Percentiles rank a stretch among this genome's conserved stretches.
Evolutionary conservation across 1,140 invertebrate genomes (phyloP).

Genomic region (Elymnias hypermnestra): DNA sequence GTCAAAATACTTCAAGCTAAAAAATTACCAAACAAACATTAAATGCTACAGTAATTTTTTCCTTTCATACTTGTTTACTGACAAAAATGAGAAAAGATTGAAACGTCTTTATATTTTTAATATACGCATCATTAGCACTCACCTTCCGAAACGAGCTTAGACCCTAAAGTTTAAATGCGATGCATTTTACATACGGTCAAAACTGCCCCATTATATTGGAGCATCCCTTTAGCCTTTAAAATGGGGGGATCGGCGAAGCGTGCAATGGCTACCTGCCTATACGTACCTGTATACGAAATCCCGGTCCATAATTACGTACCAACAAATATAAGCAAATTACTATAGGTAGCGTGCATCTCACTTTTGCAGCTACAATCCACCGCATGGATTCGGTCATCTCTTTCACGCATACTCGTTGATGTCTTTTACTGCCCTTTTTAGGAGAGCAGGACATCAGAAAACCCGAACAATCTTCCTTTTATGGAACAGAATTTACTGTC

Average conservation of each 20-base stretch:
- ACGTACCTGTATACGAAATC: constrained; percentile 62
- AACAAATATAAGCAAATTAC: constrained; percentile 51
- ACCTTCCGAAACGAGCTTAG: constrained; percentile 47
- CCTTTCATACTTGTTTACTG: background rate
- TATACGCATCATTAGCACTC: constrained; percentile 46
- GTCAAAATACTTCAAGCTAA: too few species aligned
- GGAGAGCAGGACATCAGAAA: constrained; percentile 25
- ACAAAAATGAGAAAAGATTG: background rate
- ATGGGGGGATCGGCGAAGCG: constrained; percentile 64
- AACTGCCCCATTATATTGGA: constrained; percentile 43
- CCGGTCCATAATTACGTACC: constrained; percentile 51
- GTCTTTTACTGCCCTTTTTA: constrained; percentile 54
- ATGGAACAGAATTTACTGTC: constrained; percentile 16
- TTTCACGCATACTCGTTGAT: constrained; percentile 57
- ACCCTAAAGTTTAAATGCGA: constrained; percentile 41
- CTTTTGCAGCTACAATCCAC: constrained; percentile 31
- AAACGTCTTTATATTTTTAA: constrained; percentile 8
- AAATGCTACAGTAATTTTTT: too few species aligned
- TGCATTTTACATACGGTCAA: constrained; percentile 36
- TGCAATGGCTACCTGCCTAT: constrained; percentile 59
- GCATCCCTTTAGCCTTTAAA: constrained; percentile 57
- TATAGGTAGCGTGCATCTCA: constrained; percentile 38
- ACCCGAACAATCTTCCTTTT: constrained; percentile 18
- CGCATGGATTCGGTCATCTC: constrained; percentile 24
- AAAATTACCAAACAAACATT: too few species aligned